These are phyloP conservation scores for Heterodera filipjevi DNA, from an alignment of 2,888 invertebrate species.

Conservation along the genomic window DNA sequence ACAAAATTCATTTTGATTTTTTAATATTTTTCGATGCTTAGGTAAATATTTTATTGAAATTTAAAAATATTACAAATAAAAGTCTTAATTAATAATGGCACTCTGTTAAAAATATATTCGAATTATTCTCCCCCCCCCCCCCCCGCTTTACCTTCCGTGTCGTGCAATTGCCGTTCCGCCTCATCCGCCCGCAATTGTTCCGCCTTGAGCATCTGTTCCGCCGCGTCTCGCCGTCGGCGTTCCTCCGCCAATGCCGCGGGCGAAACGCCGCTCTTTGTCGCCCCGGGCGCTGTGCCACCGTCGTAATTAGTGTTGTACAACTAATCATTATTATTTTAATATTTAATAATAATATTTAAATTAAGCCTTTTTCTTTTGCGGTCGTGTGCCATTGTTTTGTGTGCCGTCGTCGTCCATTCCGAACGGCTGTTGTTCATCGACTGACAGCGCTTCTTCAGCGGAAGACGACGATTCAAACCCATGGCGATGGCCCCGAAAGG, in stretches of 20 bases:
- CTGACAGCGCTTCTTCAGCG: not conserved
- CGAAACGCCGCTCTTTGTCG: not conserved
- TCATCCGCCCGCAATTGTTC: conserved; percentile 1
- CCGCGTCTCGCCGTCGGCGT: not conserved
- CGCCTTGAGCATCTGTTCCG: not conserved
- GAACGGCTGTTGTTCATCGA: not conserved
- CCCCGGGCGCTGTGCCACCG: not conserved
- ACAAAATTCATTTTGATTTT: too few relatives aligned
- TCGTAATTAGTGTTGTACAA: not conserved
- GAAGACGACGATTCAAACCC: not conserved
- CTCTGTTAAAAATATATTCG: too few relatives aligned
- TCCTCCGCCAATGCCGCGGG: not conserved
- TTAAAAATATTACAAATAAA: too few relatives aligned
- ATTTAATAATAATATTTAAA: not conserved
- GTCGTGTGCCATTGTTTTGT: not conserved
- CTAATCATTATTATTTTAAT: not conserved
- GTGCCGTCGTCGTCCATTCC: not conserved
- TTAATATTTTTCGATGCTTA: too few relatives aligned
- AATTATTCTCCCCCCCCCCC: not conserved
- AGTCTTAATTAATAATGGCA: too few relatives aligned
- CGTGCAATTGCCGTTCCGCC: not conserved
- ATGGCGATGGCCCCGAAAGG: not conserved
- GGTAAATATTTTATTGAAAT: too few relatives aligned
- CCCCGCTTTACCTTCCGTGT: conserved; percentile 40
- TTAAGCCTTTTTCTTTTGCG: not conserved